Conservation (phyloP, 2,113 vertebrate species). For the Nematolebias whitei region DNA sequence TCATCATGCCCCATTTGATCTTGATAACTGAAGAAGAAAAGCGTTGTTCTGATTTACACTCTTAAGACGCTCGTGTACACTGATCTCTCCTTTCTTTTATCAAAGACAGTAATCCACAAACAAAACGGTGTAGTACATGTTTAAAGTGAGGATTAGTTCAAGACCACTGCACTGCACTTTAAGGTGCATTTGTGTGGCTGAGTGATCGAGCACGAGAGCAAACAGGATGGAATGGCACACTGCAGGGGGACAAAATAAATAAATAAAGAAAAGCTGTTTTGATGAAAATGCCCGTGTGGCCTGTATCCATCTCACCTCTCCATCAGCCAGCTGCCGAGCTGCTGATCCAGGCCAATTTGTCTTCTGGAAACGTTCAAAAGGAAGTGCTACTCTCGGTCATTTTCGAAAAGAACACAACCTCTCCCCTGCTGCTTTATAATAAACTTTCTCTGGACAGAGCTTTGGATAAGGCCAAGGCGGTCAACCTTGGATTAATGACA, state of each 20-base stretch:
- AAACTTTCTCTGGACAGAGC: slow-evolving; percentile 40
- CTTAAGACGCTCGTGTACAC: slow-evolving; percentile 34
- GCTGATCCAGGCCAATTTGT: slow-evolving; percentile 71
- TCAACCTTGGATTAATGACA: slow-evolving; percentile 70
- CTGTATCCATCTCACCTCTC: slow-evolving; percentile 57
- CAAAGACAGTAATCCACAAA: slow-evolving; percentile 55
- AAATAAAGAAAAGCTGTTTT: slow-evolving; percentile 37
- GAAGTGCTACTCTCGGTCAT: slow-evolving; percentile 50
- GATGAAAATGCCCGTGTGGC: slow-evolving; percentile 60
- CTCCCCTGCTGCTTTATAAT: slow-evolving; percentile 49
- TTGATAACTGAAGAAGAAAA: slow-evolving; percentile 20
- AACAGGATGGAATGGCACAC: slow-evolving; percentile 53
- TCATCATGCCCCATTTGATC: slow-evolving; percentile 17
- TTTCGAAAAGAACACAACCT: slow-evolving; percentile 43
- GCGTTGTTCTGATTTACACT: slow-evolving; percentile 45
- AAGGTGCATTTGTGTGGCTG: slow-evolving; percentile 34
- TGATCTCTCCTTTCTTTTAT: slow-evolving; percentile 37
- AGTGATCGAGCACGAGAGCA: slow-evolving; percentile 48
- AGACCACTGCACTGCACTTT: slow-evolving; percentile 25
- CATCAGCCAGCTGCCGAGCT: slow-evolving; percentile 63
- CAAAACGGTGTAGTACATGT: slow-evolving; percentile 35
- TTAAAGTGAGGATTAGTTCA: slow-evolving; percentile 54
- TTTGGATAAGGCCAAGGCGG: slow-evolving; percentile 30
- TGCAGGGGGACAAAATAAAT: slow-evolving; percentile 17
- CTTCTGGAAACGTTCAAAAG: slow-evolving; percentile 53